These are phyloP conservation scores for Esperia sulphurella DNA, from an alignment of 2,888 invertebrate species.

Conservation along the genomic window DNA sequence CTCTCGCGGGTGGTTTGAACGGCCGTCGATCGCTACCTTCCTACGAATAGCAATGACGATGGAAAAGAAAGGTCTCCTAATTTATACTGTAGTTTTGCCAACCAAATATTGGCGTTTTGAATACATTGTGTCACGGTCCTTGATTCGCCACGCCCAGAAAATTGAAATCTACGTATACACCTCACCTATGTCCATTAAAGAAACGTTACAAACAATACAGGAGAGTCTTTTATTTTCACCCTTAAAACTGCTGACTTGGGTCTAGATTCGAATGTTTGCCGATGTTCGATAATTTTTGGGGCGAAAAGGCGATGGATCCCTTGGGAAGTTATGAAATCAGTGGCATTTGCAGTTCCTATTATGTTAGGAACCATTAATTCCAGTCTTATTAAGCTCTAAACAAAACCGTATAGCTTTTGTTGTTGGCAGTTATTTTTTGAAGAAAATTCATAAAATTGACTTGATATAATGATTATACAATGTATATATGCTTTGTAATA, in stretches of 20 bases:
- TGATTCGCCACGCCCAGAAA: conserved; percentile 79
- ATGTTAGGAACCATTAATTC: conserved; percentile 78
- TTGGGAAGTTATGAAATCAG: conserved; percentile 81
- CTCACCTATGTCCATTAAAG: conserved; percentile 48
- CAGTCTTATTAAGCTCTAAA: conserved; percentile 75
- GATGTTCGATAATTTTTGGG: conserved; percentile 51
- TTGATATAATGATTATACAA: neutral
- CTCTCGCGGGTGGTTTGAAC: conserved; percentile 31
- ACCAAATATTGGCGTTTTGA: conserved; percentile 74
- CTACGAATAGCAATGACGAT: conserved; percentile 51
- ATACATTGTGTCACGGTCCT: conserved; percentile 76
- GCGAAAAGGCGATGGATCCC: conserved; percentile 75
- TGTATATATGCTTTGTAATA: no score
- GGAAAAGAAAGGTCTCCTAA: conserved; percentile 56
- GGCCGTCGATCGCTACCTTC: conserved; percentile 48
- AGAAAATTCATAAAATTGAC: neutral
- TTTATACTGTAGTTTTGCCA: conserved; percentile 70
- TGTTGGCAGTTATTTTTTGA: neutral
- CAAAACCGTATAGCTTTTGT: conserved; percentile 61
- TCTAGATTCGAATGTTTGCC: conserved; percentile 25
- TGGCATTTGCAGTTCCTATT: conserved; percentile 84
- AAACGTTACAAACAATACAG: conserved; percentile 38
- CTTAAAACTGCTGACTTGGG: conserved; percentile 27
- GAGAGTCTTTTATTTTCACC: conserved; percentile 24
- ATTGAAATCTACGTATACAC: conserved; percentile 75